Evolutionary conservation across 2,797 vertebrate species (phyloP), one percentile per base, ranked within the genome.

Genomic region (Propithecus perrieri): DNA sequence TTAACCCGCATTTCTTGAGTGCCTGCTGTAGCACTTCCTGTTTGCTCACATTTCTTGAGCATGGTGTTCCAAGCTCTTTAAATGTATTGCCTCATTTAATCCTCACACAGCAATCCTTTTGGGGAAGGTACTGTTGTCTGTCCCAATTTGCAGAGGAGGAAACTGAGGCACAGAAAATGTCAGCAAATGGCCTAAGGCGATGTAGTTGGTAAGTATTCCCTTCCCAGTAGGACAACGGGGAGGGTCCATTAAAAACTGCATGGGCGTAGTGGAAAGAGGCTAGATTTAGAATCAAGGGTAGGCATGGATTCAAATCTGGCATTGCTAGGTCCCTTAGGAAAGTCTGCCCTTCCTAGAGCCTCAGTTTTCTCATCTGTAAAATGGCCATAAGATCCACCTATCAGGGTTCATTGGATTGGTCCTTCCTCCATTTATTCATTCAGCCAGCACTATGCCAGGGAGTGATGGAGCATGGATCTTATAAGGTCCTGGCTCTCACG

Each of bases 301-400:
- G 48, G 30, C 41, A 4, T 80, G 38, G 76, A 35, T 69, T 69
- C 30, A 14, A 30, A 55, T 55, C 38, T 30, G 12, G 38, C 4
- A 81, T 24, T n/a, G 30, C 22, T 69, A 30, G 48, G 38, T 80
- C 65, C 30, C 30, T 28, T 46, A 65, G 30, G 9, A 43, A 91
- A 46, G 41, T 59, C 17, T 15, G 79, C 9, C 4, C 57, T 63
- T 69, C 24, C 48, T 35, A 59, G 57, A 38, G 28, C 26, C 91
- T 65, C 86, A 41, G 20, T 80, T 78, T 96, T 67, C 83, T 55
- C 46, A 55, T 72, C 93, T 84, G 71, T 94, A 20, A 78, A 84
- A 55, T 85, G 46, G 38, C 26, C 13, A 48, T 76, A 61, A 50
- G 28, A 43, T 30, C 43, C 57, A 50, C 46, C 22, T 7, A 8